Conservation (phyloP, 2,113 vertebrate genomes). For the Strix aluco region DNA sequence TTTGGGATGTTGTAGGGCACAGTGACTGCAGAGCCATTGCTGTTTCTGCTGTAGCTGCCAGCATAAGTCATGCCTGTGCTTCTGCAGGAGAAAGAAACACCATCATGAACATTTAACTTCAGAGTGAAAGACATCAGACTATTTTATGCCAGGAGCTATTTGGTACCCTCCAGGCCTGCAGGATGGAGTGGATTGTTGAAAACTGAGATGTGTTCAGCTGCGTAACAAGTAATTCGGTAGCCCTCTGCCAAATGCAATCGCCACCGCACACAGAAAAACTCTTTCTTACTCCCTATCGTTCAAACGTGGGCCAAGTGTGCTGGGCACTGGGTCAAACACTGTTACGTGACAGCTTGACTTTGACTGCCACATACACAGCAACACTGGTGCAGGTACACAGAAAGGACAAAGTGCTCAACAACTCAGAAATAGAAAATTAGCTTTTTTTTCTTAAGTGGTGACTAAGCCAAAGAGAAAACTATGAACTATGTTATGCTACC, state of each 20-base stretch:
- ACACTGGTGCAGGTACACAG: not conserved
- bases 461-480: not conserved
- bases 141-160: not conserved
- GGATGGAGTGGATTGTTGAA: not conserved
- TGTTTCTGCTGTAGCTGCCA: conserved; percentile 42
- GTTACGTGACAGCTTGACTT: not conserved
- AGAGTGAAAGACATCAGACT: not conserved
- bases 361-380: not conserved
- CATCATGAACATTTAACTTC: not conserved
- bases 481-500: not conserved
- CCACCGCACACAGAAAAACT: not conserved
- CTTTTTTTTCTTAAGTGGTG: not conserved
- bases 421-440: not conserved
- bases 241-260: not conserved
- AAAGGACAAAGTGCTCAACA: not conserved
- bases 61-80: conserved; percentile 77
- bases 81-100: conserved; percentile 66
- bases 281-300: not conserved
- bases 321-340: not conserved
- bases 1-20: conserved; percentile 83
- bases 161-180: not conserved
- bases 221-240: not conserved
- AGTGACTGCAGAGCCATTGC: conserved; percentile 52
- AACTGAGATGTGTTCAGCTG: not conserved
- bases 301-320: not conserved